Evolutionary conservation across 2,113 vertebrate genomes (phyloP).

Genomic region (Callionymus lyra): DNA sequence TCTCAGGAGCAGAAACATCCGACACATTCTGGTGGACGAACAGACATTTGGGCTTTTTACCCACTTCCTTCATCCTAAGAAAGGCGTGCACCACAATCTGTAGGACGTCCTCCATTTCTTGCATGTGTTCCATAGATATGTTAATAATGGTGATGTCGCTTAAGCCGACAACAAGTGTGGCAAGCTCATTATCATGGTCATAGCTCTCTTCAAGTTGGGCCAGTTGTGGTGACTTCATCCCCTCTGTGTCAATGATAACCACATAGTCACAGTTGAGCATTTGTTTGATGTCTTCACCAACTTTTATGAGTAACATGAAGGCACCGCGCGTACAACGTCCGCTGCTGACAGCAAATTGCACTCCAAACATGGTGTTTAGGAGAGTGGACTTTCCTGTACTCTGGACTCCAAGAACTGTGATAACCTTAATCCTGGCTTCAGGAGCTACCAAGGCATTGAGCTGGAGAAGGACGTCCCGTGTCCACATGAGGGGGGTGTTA

Average conservation of each 20-base stretch:
- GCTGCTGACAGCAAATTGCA: conserved; percentile 61
- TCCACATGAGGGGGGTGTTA: conserved; percentile 45
- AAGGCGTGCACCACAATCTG: conserved; percentile 48
- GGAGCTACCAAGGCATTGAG: conserved; percentile 30
- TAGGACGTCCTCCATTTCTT: conserved; percentile 48
- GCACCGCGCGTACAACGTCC: conserved; percentile 65
- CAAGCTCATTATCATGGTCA: conserved; percentile 66
- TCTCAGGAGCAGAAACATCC: conserved; percentile 46
- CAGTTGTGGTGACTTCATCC: conserved; percentile 35
- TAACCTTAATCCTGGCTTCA: conserved; percentile 36
- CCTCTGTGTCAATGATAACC: conserved; percentile 52
- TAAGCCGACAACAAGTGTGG: conserved; percentile 68
- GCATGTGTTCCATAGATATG: conserved; percentile 38
- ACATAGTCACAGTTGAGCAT: conserved; percentile 53
- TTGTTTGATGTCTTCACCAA: conserved; percentile 23
- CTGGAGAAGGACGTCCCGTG: conserved; percentile 37
- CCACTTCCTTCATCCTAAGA: conserved; percentile 50
- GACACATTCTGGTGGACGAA: conserved; percentile 70
- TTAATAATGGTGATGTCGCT: conserved; percentile 68
- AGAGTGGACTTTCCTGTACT: conserved; percentile 69
- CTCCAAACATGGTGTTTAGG: conserved; percentile 78
- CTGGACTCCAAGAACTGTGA: conserved; percentile 57
- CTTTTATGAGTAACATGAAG: conserved; percentile 46
- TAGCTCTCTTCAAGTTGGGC: conserved; percentile 31
- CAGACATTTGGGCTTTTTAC: conserved; percentile 62